Percentiles rank a stretch among this genome's conserved stretches.
Evolutionary conservation across 2,888 invertebrate genomes (phyloP).

Genomic region (Sphinx pinastri): DNA sequence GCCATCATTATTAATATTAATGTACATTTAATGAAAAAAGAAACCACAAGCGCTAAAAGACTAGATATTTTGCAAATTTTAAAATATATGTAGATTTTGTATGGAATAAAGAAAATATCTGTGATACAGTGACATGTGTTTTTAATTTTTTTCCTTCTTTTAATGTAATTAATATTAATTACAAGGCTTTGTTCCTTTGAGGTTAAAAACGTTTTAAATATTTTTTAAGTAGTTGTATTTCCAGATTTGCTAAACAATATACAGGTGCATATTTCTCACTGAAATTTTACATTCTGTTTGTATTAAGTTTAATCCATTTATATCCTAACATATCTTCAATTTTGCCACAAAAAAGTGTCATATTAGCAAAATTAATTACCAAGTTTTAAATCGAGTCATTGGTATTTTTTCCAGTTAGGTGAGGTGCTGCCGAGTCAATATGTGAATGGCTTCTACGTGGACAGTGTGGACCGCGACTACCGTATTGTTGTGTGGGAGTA

Average conservation of each 20-base stretch:
- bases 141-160: background rate
- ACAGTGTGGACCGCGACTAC: constrained; percentile 61
- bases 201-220: background rate
- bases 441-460: constrained; percentile 68
- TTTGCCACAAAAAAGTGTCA: too few species aligned
- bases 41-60: constrained; percentile 1
- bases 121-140: constrained; percentile 32
- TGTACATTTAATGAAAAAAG: background rate
- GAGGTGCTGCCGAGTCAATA: constrained; percentile 57
- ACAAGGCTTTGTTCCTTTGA: constrained; percentile 21
- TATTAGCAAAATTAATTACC: too few species aligned
- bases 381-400: too few species aligned
- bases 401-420: constrained; percentile 51
- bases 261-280: too few species aligned
- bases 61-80: constrained; percentile 22
- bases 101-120: constrained; percentile 32
- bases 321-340: too few species aligned
- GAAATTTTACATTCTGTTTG: too few species aligned
- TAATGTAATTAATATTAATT: background rate
- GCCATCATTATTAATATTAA: background rate
- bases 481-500: constrained; percentile 66
- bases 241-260: too few species aligned
- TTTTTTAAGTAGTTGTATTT: background rate
- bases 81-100: constrained; percentile 27
- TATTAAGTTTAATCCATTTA: too few species aligned